Evolutionary conservation across 2,113 vertebrate species (phyloP), one percentile per base, ranked within the genome.

Genomic region (Ptilorrhoa leucosticta): DNA sequence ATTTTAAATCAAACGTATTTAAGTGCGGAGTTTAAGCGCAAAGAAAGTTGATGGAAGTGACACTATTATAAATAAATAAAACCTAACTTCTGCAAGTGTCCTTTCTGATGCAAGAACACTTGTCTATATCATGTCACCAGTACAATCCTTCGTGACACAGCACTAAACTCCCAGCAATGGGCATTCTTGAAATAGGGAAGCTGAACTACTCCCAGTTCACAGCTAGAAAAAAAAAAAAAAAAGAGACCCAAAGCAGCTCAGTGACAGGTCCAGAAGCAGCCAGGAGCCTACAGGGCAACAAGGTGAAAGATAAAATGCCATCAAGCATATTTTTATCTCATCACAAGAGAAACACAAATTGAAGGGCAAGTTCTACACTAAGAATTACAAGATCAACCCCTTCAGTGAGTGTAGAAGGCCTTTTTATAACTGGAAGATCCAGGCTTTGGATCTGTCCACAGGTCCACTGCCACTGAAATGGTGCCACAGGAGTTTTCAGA

Each of bases 1-100:
- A 72, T 83, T 91, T 93, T 85, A 95, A 94, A 94, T 61, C 64
- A 66, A 87, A 70, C 23, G 40, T 8, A 42, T 45, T 88, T 28
- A 78, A 96, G 44, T 6, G 20, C 0, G 1, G 13, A 19, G 10
- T 37, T 26, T 39, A 72, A 81, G 35, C 42, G 56, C 11, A 91
- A 79, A 53, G n/a, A 19, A 82, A 87, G 21, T 12, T 60, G 27
- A n/a, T 57, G 23, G 20, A 71, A 71, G n/a, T 35, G 15, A 50
- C 9, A 19, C 22, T 47, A 42, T 2, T 22, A 70, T 14, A 78
- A 73, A 68, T 31, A 69, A 82, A 76, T 28, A 31, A 75, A 78
- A 37, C 9, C 6, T 19, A 64, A 47, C 14, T 77, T 44, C 64
- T 33, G 5, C 7, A 71, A 82, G 51, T 22, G 16, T 11, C 13